Base-by-base conservation (phyloP, 2,113 vertebrate genomes). In the Benitochromis conjunctus region DNA sequence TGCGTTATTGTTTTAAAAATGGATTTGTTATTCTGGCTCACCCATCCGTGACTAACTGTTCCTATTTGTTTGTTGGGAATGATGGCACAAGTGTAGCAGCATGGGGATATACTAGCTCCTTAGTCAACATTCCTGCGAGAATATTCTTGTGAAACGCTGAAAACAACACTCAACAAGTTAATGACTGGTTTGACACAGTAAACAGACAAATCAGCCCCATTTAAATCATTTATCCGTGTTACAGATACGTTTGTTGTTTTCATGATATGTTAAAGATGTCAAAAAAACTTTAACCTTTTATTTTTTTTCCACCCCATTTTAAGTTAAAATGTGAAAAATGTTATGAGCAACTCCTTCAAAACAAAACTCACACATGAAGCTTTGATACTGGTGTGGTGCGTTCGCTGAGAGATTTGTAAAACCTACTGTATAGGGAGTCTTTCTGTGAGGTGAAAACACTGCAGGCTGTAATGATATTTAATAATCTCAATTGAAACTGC, bases 1-100 rank as follows among this genome's bases (percentile, higher is more conserved):
- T 57, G 79, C 54, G 43, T 76, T 83, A 55, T 58, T 88, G 85
- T 85, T 91, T 62, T 64, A 66, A 66, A 86, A 90, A 69, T 81
- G 18, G 57, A 77, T 86, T 48, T 92, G 64, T 81, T 88, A 43
- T 53, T 82, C 54, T 78, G 83, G 83, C 76, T 69, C 69, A 46
- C 29, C 88, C 82, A 62, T 64, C 34, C 80, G 62, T 80, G 76
- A 76, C 77, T 87, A 86, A 91, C 41, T 80, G 80, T 51, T 78
- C 46, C 58, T 64, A 71, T 88, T 86, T 74, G 51, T 80, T 84
- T 69, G 56, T 56, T 46, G 38, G 86, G 12, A 69, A 48, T 81
- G 41, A 84, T 12, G 48, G 24, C 79, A 43, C 19, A 79, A 56
- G 36, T 69, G 14, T 48, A 19, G 80, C 69, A 89, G 58, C 54